phyloP scores from a whole-genome alignment of 2,797 vertebrate species.

The Peromyscus aztecus region DNA sequence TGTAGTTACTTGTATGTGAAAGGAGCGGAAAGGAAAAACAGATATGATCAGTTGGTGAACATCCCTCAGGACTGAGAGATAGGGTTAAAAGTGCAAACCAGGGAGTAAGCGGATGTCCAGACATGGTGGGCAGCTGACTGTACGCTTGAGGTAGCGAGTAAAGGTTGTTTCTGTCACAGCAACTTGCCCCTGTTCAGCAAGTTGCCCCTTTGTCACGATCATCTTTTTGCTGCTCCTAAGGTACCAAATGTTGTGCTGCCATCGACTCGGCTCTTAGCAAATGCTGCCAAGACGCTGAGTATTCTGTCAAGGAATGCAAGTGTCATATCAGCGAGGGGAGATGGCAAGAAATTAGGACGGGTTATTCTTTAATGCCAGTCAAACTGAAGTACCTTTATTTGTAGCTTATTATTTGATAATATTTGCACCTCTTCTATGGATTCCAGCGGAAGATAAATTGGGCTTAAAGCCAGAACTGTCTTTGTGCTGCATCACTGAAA shows the following conservation, averaged over 20 bases:
- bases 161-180: slow-evolving; percentile 11
- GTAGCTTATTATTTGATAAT: slow-evolving; percentile 81
- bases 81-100: background rate
- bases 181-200: slow-evolving; percentile 5
- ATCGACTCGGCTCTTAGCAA: slow-evolving; percentile 41
- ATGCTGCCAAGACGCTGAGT: slow-evolving; percentile 25
- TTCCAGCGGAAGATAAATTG: slow-evolving; percentile 75
- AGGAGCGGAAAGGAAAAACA: slow-evolving; percentile 53
- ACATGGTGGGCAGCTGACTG: background rate
- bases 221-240: slow-evolving; percentile 55
- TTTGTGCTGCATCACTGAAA: slow-evolving; percentile 50
- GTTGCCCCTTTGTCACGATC: background rate
- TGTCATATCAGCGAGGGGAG: slow-evolving; percentile 78
- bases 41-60: slow-evolving; percentile 50
- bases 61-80: slow-evolving; percentile 44
- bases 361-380: slow-evolving; percentile 75
- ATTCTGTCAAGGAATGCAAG: slow-evolving; percentile 50
- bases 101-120: background rate
- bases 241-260: background rate
- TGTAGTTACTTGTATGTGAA: slow-evolving; percentile 27
- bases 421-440: slow-evolving; percentile 78
- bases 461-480: slow-evolving; percentile 53
- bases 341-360: slow-evolving; percentile 81
- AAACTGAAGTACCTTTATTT: slow-evolving; percentile 73
- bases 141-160: slow-evolving; percentile 10